Percentiles rank a stretch among this genome's conserved stretches.
Conservation (phyloP, 2,888 invertebrate species). For the Tholera decimalis region DNA sequence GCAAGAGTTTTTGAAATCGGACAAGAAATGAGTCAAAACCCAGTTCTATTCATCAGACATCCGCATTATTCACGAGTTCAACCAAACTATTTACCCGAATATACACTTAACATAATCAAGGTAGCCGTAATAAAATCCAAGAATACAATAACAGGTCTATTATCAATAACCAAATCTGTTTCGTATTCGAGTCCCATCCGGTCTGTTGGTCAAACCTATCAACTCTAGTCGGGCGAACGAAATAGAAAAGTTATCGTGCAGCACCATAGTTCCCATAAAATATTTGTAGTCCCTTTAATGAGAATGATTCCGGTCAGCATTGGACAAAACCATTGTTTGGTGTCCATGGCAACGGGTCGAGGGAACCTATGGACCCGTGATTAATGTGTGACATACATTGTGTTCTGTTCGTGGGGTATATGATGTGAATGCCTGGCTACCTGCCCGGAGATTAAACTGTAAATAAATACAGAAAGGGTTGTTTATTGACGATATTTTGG, state of each 20-base stretch:
- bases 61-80: conserved; percentile 1
- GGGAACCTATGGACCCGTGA: conserved; percentile 35
- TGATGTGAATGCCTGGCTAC: conserved; percentile 28
- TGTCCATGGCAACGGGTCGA: conserved; percentile 28
- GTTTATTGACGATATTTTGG: conserved; percentile 1
- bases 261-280: conserved; percentile 57
- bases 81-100: conserved; percentile 4
- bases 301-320: conserved; percentile 55
- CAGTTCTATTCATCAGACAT: not conserved
- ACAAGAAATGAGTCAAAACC: not conserved
- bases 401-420: conserved; percentile 52
- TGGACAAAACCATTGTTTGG: conserved; percentile 55
- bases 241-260: conserved; percentile 60
- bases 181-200: conserved; percentile 48
- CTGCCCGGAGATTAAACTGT: conserved; percentile 12
- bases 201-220: conserved; percentile 38
- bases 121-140: conserved; percentile 35
- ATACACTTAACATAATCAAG: conserved; percentile 34
- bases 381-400: conserved; percentile 54
- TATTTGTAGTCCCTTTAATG: conserved; percentile 61
- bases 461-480: not conserved
- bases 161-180: conserved; percentile 46
- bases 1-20: not conserved
- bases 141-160: conserved; percentile 50
- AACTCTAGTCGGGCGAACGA: conserved; percentile 38